A percentile compares a stretch with the other conserved stretches of the same genome.
Conservation (phyloP, 1,140 invertebrate genomes). For the Drosophila ficusphila region DNA sequence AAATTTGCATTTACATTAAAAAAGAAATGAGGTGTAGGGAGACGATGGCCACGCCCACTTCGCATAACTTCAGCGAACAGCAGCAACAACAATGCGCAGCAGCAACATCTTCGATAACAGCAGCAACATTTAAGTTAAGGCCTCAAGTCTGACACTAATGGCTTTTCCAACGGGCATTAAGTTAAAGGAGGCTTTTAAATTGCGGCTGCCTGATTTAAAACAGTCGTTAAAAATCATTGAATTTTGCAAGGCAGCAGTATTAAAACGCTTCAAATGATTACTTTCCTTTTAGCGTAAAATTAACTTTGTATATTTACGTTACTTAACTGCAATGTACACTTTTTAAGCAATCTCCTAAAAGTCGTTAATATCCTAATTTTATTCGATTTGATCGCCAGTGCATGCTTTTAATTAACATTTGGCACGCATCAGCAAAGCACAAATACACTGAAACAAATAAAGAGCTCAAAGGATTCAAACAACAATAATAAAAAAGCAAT, state of each 20-base stretch:
- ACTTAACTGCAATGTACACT: neutral
- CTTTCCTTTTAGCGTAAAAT: too few relatives aligned
- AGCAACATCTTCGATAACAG: neutral
- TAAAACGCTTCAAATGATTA: too few relatives aligned
- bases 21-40: slow-evolving; percentile 1
- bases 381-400: slow-evolving; percentile 23
- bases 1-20: slow-evolving; percentile 32
- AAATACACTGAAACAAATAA: neutral
- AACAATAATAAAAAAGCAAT: too few relatives aligned
- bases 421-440: slow-evolving; percentile 32
- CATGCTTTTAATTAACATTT: slow-evolving; percentile 27
- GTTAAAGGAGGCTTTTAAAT: neutral
- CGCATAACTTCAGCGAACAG: slow-evolving; percentile 5
- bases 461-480: too few relatives aligned
- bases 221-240: neutral
- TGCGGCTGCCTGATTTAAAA: neutral
- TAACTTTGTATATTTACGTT: neutral
- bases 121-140: neutral
- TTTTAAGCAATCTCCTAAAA: neutral
- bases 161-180: neutral
- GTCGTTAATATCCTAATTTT: neutral
- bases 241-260: too few relatives aligned
- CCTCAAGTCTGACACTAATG: neutral
- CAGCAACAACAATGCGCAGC: neutral
- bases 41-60: slow-evolving; percentile 20